Evolutionary conservation across 2,113 vertebrate species (phyloP).

Genomic region (Euleptes europaea): DNA sequence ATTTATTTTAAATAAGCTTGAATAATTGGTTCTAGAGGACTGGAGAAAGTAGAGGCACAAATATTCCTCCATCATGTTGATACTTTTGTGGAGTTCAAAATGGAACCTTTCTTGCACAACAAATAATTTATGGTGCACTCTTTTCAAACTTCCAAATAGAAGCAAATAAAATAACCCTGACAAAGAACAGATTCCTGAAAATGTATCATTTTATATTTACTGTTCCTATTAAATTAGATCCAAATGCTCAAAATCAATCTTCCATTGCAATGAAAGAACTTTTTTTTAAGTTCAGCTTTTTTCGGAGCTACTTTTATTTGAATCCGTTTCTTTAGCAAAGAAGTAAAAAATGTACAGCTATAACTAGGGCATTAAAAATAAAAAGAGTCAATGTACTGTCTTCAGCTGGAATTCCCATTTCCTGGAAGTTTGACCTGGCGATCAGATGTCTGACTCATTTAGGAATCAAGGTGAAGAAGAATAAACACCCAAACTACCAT

Average conservation of each 20-base stretch:
- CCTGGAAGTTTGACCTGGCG: conserved; percentile 76
- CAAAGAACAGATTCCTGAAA: neutral
- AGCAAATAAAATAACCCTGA: neutral
- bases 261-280: neutral
- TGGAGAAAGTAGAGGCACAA: neutral
- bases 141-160: neutral
- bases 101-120: neutral
- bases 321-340: neutral
- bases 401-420: conserved; percentile 84
- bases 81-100: conserved; percentile 8
- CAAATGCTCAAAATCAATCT: neutral
- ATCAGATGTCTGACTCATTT: conserved; percentile 74
- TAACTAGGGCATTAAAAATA: conserved; percentile 19
- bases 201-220: neutral
- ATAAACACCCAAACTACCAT: conserved; percentile 72
- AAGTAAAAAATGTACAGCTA: neutral
- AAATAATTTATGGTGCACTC: conserved; percentile 30
- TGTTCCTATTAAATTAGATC: neutral
- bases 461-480: conserved; percentile 82
- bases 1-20: neutral
- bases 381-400: conserved; percentile 59
- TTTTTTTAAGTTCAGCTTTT: neutral
- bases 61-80: neutral
- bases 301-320: neutral
- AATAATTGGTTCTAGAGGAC: conserved; percentile 8